Evolutionary conservation across 2,888 invertebrate species (phyloP).

Genomic region (Hirtodrosophila trivittata): DNA sequence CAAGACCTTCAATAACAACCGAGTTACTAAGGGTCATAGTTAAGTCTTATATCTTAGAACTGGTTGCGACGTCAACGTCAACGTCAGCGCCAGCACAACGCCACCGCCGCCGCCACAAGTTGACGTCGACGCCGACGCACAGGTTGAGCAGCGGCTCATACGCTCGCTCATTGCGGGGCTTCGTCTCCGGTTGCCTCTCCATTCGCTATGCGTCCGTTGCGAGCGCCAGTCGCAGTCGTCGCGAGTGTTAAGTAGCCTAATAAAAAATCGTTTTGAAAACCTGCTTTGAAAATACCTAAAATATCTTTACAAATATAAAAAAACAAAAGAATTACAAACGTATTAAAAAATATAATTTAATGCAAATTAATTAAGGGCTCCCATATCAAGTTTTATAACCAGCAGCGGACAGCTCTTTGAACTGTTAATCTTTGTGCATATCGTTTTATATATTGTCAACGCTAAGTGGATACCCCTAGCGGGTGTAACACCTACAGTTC

Average conservation of each 20-base stretch:
- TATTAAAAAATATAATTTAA: slow-evolving; percentile 31
- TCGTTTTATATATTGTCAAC: slow-evolving; percentile 2
- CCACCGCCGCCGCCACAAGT: slow-evolving; percentile 12
- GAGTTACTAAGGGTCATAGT: slow-evolving; percentile 28
- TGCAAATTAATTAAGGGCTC: slow-evolving; percentile 42
- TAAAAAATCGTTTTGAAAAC: slow-evolving; percentile 28
- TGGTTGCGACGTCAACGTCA: slow-evolving; percentile 5
- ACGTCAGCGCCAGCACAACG: slow-evolving; percentile 16
- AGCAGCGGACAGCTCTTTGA: slow-evolving; percentile 15
- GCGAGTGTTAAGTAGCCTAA: slow-evolving; percentile 45
- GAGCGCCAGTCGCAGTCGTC: slow-evolving; percentile 62
- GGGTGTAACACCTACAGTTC: slow-evolving; percentile 6
- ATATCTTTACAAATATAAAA: slow-evolving; percentile 17
- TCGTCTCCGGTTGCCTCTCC: slow-evolving; percentile 52
- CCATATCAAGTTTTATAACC: slow-evolving; percentile 21
- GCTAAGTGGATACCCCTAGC: slow-evolving; percentile 26
- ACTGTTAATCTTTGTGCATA: slow-evolving; percentile 4
- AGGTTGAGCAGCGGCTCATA: slow-evolving; percentile 59
- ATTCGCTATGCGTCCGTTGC: slow-evolving; percentile 75
- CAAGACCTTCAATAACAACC: neutral
- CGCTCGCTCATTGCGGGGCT: slow-evolving; percentile 48
- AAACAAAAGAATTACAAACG: too few species aligned
- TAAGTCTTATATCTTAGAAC: slow-evolving; percentile 24
- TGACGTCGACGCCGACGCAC: slow-evolving; percentile 53
- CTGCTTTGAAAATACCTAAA: slow-evolving; percentile 37